phyloP scores from a whole-genome alignment of 2,113 vertebrate genomes.

The Coptodon bakossiorum region DNA sequence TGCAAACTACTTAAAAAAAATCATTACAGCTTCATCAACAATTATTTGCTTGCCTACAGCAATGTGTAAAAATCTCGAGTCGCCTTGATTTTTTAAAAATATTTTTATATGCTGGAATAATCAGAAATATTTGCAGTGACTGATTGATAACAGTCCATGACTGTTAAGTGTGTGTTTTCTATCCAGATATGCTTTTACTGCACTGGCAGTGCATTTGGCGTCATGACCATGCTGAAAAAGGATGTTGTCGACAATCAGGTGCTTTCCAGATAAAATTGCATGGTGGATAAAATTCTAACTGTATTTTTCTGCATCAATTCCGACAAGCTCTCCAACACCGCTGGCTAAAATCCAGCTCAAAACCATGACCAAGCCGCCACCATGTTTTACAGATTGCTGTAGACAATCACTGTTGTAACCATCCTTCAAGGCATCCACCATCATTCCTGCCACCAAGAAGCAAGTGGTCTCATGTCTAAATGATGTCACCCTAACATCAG shows the following conservation, averaged over 20 bases:
- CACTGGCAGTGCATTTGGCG: background rate
- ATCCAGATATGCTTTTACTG: background rate
- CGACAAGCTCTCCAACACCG: background rate
- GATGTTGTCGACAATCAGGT: background rate
- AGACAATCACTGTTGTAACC: background rate
- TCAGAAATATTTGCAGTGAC: background rate
- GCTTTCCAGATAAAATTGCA: background rate
- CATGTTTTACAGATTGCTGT: background rate
- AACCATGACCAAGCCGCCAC: fast-evolving
- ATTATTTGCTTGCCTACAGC: background rate
- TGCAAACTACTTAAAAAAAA: background rate
- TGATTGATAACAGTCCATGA: background rate
- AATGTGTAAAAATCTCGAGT: background rate
- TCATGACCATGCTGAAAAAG: background rate
- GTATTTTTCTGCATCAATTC: background rate
- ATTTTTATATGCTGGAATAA: background rate
- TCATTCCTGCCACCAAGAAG: background rate
- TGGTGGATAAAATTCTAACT: background rate
- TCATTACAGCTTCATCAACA: background rate
- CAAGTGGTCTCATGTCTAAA: background rate
- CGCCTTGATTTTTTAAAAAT: fast-evolving
- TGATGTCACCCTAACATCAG: background rate
- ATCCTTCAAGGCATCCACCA: background rate
- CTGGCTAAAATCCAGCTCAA: background rate
- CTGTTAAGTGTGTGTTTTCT: background rate